A percentile compares a stretch with the other conserved stretches of the same genome.
Evolutionary conservation across 2,888 invertebrate species (phyloP).

Genomic region (Stenolophus ochropezus): DNA sequence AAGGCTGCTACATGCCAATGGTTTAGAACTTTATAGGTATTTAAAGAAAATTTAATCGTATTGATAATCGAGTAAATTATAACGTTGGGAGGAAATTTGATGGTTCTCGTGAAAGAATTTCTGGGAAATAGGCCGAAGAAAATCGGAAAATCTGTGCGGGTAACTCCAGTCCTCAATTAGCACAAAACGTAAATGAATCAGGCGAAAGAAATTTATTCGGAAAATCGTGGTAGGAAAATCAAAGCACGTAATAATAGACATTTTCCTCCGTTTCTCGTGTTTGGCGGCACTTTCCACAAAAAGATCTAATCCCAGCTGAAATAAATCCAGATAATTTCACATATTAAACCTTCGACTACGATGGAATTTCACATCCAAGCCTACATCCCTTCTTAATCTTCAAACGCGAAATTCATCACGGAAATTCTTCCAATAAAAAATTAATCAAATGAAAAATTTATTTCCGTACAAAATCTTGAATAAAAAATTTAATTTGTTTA

Average conservation of each 20-base stretch:
- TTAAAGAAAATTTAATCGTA: too few relatives aligned
- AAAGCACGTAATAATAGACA: slow-evolving; percentile 58
- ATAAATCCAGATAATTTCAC: neutral
- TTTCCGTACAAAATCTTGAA: too few relatives aligned
- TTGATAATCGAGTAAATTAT: neutral
- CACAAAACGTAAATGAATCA: slow-evolving; percentile 58
- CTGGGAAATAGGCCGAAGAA: neutral
- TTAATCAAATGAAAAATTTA: too few relatives aligned
- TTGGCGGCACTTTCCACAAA: slow-evolving; percentile 33
- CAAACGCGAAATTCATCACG: neutral
- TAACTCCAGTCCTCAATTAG: slow-evolving; percentile 41
- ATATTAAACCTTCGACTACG: neutral
- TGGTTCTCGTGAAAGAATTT: too few relatives aligned
- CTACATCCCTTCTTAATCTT: neutral
- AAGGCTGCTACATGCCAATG: too few relatives aligned
- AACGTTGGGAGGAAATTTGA: neutral
- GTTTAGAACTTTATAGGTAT: too few relatives aligned
- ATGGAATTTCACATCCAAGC: neutral
- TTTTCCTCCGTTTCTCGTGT: slow-evolving; percentile 49
- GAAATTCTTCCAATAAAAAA: too few relatives aligned
- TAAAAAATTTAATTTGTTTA: too few relatives aligned
- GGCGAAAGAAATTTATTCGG: slow-evolving; percentile 53
- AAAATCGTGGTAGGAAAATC: slow-evolving; percentile 55
- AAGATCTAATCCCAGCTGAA: neutral
- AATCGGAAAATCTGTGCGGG: neutral